phyloP scores from a whole-genome alignment of 1,140 invertebrate species.

The Sipha flava region DNA sequence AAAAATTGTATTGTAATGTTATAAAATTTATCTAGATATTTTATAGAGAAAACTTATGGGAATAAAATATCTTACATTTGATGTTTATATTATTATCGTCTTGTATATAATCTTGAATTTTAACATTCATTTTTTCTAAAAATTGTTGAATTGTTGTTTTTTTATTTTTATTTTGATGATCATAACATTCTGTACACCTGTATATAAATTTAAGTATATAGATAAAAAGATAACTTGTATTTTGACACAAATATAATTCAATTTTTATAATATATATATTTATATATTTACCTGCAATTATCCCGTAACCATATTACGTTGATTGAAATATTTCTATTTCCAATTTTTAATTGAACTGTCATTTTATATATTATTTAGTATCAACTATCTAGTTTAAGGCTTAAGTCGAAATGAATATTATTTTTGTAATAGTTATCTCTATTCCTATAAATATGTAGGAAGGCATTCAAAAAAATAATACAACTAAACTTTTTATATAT shows the following conservation, averaged over 20 bases:
- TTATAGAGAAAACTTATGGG: background rate
- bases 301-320: slow-evolving; percentile 28
- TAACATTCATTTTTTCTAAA: background rate
- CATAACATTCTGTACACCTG: slow-evolving; percentile 2
- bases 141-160: background rate
- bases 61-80: background rate
- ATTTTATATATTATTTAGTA: background rate
- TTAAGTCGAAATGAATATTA: too few species aligned
- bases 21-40: background rate
- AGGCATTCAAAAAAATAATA: too few species aligned
- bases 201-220: background rate
- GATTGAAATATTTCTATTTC: background rate
- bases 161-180: background rate
- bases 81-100: background rate
- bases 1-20: background rate
- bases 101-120: background rate
- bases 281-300: slow-evolving; percentile 28
- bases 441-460: too few species aligned
- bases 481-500: too few species aligned
- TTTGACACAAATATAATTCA: background rate
- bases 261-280: too few species aligned
- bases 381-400: too few species aligned
- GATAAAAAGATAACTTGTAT: background rate
- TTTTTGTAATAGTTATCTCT: too few species aligned
- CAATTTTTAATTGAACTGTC: background rate